phyloP scores from a whole-genome alignment of 2,797 vertebrate species.

The Tokudaia muenninki region DNA sequence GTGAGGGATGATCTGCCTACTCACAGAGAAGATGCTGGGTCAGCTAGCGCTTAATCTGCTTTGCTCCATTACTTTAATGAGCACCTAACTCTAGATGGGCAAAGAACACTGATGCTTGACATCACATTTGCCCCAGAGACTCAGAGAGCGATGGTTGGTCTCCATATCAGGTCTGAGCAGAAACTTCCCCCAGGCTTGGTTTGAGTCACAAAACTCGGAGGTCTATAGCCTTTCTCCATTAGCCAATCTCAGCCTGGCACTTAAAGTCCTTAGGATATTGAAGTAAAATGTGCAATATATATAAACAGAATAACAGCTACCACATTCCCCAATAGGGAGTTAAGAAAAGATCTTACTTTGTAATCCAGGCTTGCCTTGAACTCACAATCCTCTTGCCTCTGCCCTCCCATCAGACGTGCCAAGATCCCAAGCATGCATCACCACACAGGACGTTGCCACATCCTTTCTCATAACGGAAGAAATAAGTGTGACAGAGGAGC shows the following conservation, averaged over 20 bases:
- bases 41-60: slow-evolving; percentile 9
- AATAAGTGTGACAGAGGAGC: neutral
- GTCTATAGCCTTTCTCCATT: neutral
- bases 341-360: neutral
- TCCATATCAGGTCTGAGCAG: neutral
- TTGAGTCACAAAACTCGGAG: neutral
- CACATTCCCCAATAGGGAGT: too few species aligned
- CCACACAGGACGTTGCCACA: neutral
- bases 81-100: neutral
- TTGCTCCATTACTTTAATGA: slow-evolving; percentile 8
- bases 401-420: neutral
- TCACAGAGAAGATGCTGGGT: neutral
- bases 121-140: neutral
- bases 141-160: neutral
- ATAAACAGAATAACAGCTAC: neutral
- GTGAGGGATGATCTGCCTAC: neutral
- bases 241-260: neutral
- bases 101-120: neutral
- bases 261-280: slow-evolving; percentile 25
- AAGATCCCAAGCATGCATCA: neutral
- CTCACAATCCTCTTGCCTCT: neutral
- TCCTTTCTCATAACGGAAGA: slow-evolving; percentile 8
- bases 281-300: slow-evolving; percentile 20
- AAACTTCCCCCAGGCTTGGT: neutral
- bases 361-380: neutral